Percentiles rank a stretch among this genome's conserved stretches.
Evolutionary conservation across 2,888 invertebrate genomes (phyloP).

Genomic region (Phrixothrix hirtus): DNA sequence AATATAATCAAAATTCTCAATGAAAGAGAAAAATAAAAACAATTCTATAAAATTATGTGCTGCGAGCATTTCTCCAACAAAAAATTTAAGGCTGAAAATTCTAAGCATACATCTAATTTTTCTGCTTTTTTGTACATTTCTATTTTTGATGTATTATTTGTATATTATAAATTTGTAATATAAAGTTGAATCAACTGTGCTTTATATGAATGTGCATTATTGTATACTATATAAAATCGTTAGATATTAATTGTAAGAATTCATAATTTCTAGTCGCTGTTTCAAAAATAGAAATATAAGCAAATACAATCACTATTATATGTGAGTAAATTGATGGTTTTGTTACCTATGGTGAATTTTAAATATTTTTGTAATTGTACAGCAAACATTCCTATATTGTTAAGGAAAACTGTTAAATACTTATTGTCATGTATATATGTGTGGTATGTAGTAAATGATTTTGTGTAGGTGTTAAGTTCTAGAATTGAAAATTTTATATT

Average conservation of each 20-base stretch:
- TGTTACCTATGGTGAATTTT: conserved; percentile 15
- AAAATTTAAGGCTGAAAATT: no score
- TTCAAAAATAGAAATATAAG: neutral
- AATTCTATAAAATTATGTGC: no score
- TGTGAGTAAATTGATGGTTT: conserved; percentile 9
- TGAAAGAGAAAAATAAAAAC: no score
- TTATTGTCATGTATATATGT: no score
- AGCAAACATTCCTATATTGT: conserved; percentile 24
- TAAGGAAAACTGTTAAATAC: conserved; percentile 1
- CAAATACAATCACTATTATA: neutral
- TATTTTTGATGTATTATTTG: no score
- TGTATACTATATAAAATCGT: conserved; percentile 1
- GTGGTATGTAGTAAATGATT: neutral
- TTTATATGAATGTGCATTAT: conserved; percentile 22
- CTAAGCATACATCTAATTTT: no score
- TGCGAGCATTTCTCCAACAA: no score
- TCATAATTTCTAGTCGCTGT: no score
- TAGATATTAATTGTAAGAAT: conserved; percentile 2
- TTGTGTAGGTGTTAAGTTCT: neutral
- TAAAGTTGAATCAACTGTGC: conserved; percentile 17
- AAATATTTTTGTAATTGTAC: conserved; percentile 30
- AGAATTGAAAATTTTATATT: neutral
- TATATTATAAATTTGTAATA: neutral
- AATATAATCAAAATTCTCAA: no score
- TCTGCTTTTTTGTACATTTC: no score